phyloP scores from a whole-genome alignment of 2,113 vertebrate genomes.

The Ammodytes marinus region DNA sequence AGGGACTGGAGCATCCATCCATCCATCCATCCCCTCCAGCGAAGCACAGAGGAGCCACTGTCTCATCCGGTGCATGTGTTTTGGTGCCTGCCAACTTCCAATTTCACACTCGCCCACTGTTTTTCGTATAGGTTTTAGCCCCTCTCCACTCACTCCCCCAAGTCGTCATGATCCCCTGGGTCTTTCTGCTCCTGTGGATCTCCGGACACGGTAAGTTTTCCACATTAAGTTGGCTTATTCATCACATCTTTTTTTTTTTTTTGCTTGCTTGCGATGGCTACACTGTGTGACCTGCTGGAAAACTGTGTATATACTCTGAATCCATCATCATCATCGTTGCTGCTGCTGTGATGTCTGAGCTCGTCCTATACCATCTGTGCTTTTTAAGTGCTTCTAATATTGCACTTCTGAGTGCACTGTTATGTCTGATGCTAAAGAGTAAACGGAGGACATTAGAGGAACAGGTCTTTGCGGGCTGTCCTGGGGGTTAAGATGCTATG shows the following conservation, averaged over 20 bases:
- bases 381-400: constrained; percentile 19
- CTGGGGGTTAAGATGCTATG: not conserved
- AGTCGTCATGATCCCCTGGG: constrained; percentile 78
- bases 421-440: constrained; percentile 26
- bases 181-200: constrained; percentile 81
- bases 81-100: constrained; percentile 77
- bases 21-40: not conserved
- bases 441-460: not conserved
- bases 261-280: constrained; percentile 29
- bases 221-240: constrained; percentile 54
- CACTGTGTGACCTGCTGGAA: constrained; percentile 36
- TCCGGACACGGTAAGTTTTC: constrained; percentile 82
- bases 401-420: constrained; percentile 15
- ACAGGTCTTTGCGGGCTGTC: constrained; percentile 7
- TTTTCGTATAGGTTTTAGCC: constrained; percentile 71
- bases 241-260: constrained; percentile 13
- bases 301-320: constrained; percentile 28
- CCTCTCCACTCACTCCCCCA: constrained; percentile 42
- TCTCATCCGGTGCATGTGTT: constrained; percentile 73
- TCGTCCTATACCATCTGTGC: constrained; percentile 35
- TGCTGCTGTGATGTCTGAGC: constrained; percentile 45
- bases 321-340: not conserved
- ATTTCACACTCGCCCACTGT: constrained; percentile 75
- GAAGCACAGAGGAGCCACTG: constrained; percentile 75
- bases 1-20: constrained; percentile 70